phyloP scores from a whole-genome alignment of 2,113 vertebrate genomes.

The Lichenostomus cassidix region DNA sequence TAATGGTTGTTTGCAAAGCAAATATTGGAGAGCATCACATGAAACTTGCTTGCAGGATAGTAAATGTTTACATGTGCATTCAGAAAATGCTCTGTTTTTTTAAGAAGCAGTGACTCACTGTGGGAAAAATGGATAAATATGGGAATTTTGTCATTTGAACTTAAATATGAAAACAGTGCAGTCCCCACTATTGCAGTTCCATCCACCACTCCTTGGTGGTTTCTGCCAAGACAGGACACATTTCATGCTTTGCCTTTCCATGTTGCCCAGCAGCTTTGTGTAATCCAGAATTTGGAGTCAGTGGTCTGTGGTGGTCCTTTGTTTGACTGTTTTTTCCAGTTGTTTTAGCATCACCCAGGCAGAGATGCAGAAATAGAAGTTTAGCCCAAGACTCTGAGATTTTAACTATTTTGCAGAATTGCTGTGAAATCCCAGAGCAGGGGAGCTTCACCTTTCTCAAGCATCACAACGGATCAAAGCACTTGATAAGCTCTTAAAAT shows the following conservation, averaged over 20 bases:
- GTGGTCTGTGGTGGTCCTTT: background rate
- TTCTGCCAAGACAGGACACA: background rate
- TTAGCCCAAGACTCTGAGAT: background rate
- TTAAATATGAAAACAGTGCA: background rate
- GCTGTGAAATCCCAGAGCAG: background rate
- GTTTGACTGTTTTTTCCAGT: background rate
- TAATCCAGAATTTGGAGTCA: background rate
- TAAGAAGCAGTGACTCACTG: background rate
- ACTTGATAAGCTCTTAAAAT: background rate
- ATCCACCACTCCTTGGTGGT: background rate
- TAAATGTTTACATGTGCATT: background rate
- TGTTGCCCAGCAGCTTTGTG: constrained; percentile 26
- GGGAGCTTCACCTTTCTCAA: background rate
- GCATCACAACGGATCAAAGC: background rate
- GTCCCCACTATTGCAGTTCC: background rate
- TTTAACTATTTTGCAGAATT: background rate
- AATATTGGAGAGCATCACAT: background rate
- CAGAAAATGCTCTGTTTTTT: background rate
- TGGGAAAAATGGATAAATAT: background rate
- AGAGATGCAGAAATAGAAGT: background rate
- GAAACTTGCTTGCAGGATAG: background rate
- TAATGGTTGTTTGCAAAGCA: background rate
- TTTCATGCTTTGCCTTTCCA: background rate
- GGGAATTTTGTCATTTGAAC: background rate
- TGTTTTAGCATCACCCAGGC: background rate